Conservation (phyloP, 1,140 invertebrate genomes). For the Listronotus bonariensis region DNA sequence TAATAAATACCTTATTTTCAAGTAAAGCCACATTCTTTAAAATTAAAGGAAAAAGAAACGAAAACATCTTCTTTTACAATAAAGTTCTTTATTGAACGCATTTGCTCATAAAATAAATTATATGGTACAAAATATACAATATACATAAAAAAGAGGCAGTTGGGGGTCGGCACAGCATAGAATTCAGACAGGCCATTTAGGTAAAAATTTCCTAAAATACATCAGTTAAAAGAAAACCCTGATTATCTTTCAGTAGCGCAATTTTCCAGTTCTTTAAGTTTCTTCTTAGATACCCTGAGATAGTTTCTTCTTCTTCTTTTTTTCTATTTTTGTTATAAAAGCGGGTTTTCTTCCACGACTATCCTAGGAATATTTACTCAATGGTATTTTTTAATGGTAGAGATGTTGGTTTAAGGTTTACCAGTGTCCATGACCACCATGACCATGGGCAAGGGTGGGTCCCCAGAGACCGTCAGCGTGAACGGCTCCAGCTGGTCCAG, state of each 20-base stretch:
- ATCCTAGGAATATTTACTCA: too few species aligned
- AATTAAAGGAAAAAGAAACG: neutral
- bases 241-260: too few species aligned
- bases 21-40: too few species aligned
- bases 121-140: constrained; percentile 20
- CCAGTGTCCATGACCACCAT: constrained; percentile 31
- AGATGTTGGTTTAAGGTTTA: constrained; percentile 10
- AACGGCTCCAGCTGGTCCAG: constrained; percentile 46
- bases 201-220: too few species aligned
- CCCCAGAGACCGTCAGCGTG: constrained; percentile 31
- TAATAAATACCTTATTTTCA: too few species aligned
- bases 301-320: too few species aligned
- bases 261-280: too few species aligned
- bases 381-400: constrained; percentile 9
- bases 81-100: constrained; percentile 35
- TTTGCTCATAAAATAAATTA: constrained; percentile 19
- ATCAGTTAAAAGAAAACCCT: neutral
- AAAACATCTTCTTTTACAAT: too few species aligned
- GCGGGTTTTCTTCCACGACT: constrained; percentile 1
- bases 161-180: too few species aligned
- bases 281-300: too few species aligned
- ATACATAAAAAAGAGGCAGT: too few species aligned
- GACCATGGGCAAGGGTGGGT: constrained; percentile 32
- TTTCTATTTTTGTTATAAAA: neutral
- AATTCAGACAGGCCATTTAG: too few species aligned